Conservation (phyloP, 2,113 vertebrate species). For the Ceyx cyanopectus region DNA sequence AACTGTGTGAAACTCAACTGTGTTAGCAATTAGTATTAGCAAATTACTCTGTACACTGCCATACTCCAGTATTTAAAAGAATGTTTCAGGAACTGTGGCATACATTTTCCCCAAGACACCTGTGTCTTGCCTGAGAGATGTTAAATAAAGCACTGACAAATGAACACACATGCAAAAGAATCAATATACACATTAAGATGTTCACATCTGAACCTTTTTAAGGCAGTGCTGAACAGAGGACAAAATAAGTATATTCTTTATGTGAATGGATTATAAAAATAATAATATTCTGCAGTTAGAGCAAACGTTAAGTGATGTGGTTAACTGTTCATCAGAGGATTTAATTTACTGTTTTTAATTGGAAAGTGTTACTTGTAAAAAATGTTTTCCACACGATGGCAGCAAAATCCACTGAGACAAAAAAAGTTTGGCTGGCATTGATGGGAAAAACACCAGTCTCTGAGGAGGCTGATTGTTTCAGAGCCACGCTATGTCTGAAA, state of each 20-base stretch:
- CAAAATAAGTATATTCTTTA: neutral
- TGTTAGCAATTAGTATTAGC: neutral
- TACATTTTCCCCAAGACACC: neutral
- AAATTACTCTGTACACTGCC: neutral
- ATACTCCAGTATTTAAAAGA: neutral
- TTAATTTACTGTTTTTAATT: neutral
- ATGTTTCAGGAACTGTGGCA: neutral
- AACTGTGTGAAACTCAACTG: neutral
- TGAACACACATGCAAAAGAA: neutral
- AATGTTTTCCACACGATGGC: conserved; percentile 69
- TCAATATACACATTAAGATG: neutral
- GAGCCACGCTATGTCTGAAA: conserved; percentile 2
- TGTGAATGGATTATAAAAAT: neutral
- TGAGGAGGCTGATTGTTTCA: conserved; percentile 25
- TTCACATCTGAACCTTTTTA: neutral
- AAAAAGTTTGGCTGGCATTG: neutral
- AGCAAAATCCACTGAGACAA: neutral
- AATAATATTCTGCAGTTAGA: neutral
- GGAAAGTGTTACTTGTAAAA: neutral
- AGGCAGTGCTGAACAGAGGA: neutral
- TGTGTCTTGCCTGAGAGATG: neutral
- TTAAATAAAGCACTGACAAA: neutral
- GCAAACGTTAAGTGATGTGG: neutral
- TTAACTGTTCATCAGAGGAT: neutral
- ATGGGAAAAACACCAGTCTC: conserved; percentile 26